Base-by-base conservation (phyloP, 2,113 vertebrate species). In the Apteryx mantelli region DNA sequence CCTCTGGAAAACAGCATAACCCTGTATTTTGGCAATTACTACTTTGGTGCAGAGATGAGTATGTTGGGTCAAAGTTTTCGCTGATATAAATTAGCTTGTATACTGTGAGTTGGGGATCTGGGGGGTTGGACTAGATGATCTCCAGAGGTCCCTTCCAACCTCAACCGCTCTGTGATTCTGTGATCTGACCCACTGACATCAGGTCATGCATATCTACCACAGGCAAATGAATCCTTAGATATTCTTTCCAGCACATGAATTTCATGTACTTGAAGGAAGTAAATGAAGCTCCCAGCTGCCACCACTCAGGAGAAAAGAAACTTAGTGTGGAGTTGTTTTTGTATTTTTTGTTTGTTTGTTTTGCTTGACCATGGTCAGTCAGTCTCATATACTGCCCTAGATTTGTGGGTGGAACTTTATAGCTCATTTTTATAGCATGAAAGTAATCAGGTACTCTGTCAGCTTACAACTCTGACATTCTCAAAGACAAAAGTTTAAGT, bases 21-120 rank as follows among this genome's bases (percentile, higher is more conserved):
- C 4, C 1, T 77, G 19, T 32, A 36, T 87, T 91, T 79, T 88
- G 77, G 16, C 68, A 50, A 32, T 82, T 77, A 53, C 5, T 73
- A 2, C 36, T 65, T 38, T 76, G 21, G 11, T 68, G 48, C n/a
- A 69, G 74, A 68, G 46, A n/a, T 76, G 20, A 83, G 36, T 75
- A 2, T 52, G 21, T 56, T 74, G 13, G 16, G 5, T 69, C 71
- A 52, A 63, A 77, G 26, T 25, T n/a, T 60, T 64, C 66, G 68
- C n/a, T 2, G 1, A 44, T 71, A 58, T 14, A 4, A 81, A 44
- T 56, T 0, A 1, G 9, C 42, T 71, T 82, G 7, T 13, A 2
- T 46, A 6, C 26, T 42, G 11, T 17, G 78, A 87, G 70, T 14
- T 82, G 74, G 28, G 15, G n/a, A 77, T 38, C 17, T 60, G 32